Evolutionary conservation across 2,113 vertebrate species (phyloP).

Genomic region (Trogon melanurus): DNA sequence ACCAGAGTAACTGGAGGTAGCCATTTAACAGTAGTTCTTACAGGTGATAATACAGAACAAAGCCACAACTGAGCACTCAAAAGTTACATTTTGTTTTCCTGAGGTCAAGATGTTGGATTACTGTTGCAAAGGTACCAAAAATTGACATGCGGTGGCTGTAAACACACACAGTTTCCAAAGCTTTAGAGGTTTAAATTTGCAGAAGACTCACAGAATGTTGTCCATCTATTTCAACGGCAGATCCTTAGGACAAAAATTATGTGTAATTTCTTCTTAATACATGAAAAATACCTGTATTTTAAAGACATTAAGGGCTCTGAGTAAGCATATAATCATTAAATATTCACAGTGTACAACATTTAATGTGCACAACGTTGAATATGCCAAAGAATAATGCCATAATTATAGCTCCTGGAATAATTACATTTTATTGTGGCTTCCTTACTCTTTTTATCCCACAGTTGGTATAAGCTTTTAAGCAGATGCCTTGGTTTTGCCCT

Average conservation of each 20-base stretch:
- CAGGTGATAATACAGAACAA: not conserved
- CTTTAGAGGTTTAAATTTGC: not conserved
- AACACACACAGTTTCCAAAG: not conserved
- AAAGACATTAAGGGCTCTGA: not conserved
- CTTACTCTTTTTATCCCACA: not conserved
- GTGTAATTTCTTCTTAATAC: conserved; percentile 27
- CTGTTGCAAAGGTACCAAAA: not conserved
- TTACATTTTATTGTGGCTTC: not conserved
- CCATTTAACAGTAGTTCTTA: not conserved
- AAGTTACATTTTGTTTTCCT: not conserved
- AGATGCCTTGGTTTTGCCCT: conserved; percentile 55
- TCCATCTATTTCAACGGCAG: not conserved
- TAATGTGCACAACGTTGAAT: not conserved
- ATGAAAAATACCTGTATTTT: conserved; percentile 29
- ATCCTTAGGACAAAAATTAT: conserved; percentile 23
- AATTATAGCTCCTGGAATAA: conserved; percentile 34
- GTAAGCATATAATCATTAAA: conserved; percentile 58
- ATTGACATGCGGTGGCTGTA: not conserved
- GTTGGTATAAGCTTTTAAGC: conserved; percentile 23
- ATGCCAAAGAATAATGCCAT: not conserved
- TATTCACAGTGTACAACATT: not conserved
- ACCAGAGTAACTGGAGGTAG: not conserved
- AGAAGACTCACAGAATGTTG: not conserved
- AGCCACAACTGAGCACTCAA: not conserved
- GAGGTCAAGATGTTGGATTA: not conserved